Base-by-base conservation (phyloP, 2,113 vertebrate species). In the Hyaena hyaena region DNA sequence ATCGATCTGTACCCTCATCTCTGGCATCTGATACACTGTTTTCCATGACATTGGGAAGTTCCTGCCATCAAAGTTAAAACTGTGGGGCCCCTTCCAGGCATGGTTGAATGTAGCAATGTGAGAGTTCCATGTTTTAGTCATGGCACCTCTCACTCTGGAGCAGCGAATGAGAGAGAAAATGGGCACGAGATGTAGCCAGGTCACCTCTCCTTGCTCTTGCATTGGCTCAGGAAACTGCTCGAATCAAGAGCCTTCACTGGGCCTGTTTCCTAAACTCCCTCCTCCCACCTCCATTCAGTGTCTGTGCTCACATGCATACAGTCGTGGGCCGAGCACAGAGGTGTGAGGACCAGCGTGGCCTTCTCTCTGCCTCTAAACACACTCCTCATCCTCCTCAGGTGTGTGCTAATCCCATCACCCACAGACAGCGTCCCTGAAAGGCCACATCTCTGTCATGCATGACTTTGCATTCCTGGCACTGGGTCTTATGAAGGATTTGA, bases 21-120 rank as follows among this genome's bases (percentile, higher is more conserved):
- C 45, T 2, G 9, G 82, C 23, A n/a, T 83, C 63, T 1, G 1
- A 0, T 11, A 4, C 0, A 2, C 43, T 33, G 69, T 33, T 15
- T 77, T 24, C 76, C 17, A 0, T 74, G 80, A 26, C 14, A 16
- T 43, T n/a, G 73, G 48, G 24, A 53, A 28, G 31, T 10, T 17
- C 19, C 8, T 7, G 26, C 14, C 23, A 4, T 73, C 71, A 31
- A 84, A 68, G 82, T 26, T 33, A 28, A 90, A 28, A 69, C 16
- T 7, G 33, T 14, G 7, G 88, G 61, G 73, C 5, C 87, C n/a
- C 23, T 31, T 31, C 31, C 10, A 53, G 15, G 10, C 80, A 4
- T 12, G 1, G 39, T 2, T 33, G 48, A 53, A 11, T 0, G 1
- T 1, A 28, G 71, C 4, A 1, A 0, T 10, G 15, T 31, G 17